A percentile compares a stretch with the other conserved stretches of the same genome.
These are phyloP conservation scores for Operophtera brumata DNA, from an alignment of 2,888 invertebrate species.

Conservation along the genomic window DNA sequence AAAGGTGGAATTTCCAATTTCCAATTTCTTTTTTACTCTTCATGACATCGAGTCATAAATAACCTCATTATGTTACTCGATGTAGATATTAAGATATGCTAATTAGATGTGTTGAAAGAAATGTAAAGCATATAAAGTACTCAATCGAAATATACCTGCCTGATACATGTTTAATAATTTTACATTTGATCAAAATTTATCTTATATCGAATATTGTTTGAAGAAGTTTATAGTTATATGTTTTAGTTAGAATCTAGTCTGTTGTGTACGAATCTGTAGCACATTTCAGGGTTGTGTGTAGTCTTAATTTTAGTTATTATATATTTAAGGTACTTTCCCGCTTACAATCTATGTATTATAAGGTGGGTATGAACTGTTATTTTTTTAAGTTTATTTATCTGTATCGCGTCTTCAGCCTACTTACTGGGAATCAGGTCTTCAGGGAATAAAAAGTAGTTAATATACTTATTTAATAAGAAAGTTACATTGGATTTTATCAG, in stretches of 20 bases:
- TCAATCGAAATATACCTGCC: not conserved
- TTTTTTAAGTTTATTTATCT: conserved; percentile 3
- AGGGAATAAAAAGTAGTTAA: not conserved
- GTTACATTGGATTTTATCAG: not conserved
- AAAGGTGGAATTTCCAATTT: conserved; percentile 21
- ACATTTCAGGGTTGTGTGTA: no score
- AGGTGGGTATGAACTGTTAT: conserved; percentile 4
- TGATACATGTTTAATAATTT: not conserved
- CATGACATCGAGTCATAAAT: conserved; percentile 19
- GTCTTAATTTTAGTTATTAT: no score
- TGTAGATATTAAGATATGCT: conserved; percentile 19
- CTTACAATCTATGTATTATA: no score
- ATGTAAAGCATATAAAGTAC: conserved; percentile 10
- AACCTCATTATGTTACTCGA: conserved; percentile 20
- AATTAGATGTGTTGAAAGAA: conserved; percentile 14
- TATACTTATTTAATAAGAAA: not conserved
- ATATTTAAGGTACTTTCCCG: no score
- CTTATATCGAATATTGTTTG: no score
- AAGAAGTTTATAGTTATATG: no score
- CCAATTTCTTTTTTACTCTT: conserved; percentile 20
- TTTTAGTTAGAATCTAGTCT: no score
- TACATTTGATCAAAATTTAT: no score
- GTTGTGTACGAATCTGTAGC: no score
- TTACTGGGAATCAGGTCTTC: not conserved
- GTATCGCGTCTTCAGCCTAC: not conserved